Percentiles rank a stretch among this genome's conserved stretches.
Evolutionary conservation across 2,113 vertebrate species (phyloP).

Genomic region (Dinomys branickii): DNA sequence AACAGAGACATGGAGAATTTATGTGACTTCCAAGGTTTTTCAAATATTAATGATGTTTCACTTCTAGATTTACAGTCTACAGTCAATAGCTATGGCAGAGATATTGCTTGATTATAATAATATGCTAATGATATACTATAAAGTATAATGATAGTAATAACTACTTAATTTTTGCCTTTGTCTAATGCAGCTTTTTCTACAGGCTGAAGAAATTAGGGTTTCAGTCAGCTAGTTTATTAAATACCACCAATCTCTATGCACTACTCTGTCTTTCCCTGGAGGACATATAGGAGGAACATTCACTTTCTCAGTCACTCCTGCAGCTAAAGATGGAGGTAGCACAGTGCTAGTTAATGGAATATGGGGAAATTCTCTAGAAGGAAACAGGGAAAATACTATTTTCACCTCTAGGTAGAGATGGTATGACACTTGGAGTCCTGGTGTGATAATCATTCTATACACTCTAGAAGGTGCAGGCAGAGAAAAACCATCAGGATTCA

Average conservation of each 20-base stretch:
- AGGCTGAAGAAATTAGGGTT: neutral
- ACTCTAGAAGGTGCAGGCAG: neutral
- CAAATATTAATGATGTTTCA: neutral
- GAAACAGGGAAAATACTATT: neutral
- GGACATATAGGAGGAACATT: neutral
- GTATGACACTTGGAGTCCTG: neutral
- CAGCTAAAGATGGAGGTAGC: neutral
- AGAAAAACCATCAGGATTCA: neutral
- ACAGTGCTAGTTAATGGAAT: neutral
- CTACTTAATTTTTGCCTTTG: neutral
- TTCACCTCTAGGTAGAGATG: neutral
- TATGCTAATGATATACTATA: neutral
- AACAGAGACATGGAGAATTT: neutral
- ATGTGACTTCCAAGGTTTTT: neutral
- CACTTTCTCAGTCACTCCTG: neutral
- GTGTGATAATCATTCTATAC: neutral
- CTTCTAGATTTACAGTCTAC: neutral
- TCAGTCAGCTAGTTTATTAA: neutral
- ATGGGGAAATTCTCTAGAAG: neutral
- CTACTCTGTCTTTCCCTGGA: neutral
- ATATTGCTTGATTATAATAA: neutral
- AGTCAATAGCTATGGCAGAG: neutral
- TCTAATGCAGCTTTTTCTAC: neutral
- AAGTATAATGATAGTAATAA: neutral
- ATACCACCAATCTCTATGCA: neutral